Evolutionary conservation across 2,113 vertebrate species (phyloP), one percentile per base, ranked within the genome.

Genomic region (Gobio gobio): DNA sequence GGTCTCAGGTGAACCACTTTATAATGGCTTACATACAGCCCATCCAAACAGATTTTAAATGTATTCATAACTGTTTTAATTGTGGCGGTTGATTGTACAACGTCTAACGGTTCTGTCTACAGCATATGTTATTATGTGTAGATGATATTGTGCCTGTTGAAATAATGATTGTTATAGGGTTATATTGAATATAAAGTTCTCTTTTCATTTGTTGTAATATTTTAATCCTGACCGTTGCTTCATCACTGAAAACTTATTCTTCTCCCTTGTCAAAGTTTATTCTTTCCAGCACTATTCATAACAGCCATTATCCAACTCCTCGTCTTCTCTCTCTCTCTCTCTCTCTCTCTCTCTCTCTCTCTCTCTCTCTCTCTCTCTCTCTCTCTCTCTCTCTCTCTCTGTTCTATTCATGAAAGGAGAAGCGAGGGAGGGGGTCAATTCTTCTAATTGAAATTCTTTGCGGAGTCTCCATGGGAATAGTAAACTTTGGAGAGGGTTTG

Each of bases 391-490:
- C 70, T 77, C 76, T 79, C 89, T 83, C 86, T 75, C 72, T 56
- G 61, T 86, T 88, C 90, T 92, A 73, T 90, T 92, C 89, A 91
- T 87, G 63, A 58, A 36, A 88, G 89, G 68, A 73, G 82, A 63
- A 24, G 83, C 20, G 43, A 73, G 68, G 74, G 85, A 84, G 79
- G 77, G 47, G 22, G 29, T 26, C 70, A 79, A 82, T 87, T 87
- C 84, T 91, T 91, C 91, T 93, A 92, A 94, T 94, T 94, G 93
- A 93, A 94, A 94, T 94, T 94, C 93, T 94, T 94, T 91, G 88
- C 91, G 92, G 78, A 81, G 91, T 93, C 91, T 93, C 93, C 92
- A 93, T 93, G 94, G 93, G 89, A 92, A 94, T 89, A 87, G 93
- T 92, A 93, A 94, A 94, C 92, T 94, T 94, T 94, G 74, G 83